Conservation (phyloP, 2,113 vertebrate genomes). For the Hypocryptadius cinnamomeus region DNA sequence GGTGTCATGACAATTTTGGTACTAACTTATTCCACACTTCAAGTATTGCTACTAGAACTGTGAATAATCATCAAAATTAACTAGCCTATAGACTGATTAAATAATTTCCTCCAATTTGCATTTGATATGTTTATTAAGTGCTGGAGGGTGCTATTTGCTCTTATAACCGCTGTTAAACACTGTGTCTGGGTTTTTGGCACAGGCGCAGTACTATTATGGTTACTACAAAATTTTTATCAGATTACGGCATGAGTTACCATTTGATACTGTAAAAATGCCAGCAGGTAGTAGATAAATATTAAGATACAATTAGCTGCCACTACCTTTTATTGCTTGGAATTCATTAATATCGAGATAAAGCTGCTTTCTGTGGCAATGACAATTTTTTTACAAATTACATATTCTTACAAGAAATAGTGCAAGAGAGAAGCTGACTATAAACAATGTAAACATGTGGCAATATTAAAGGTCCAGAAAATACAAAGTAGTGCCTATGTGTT, state of each 20-base stretch:
- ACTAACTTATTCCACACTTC: neutral
- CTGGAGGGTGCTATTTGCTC: slow-evolving; percentile 32
- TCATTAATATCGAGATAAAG: neutral
- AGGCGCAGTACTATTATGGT: slow-evolving; percentile 1
- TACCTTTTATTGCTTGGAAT: neutral
- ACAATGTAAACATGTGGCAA: neutral
- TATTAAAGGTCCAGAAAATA: neutral
- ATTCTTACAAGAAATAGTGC: neutral
- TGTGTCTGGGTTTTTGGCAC: slow-evolving; percentile 29
- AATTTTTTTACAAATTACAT: neutral
- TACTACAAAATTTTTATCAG: slow-evolving; percentile 43
- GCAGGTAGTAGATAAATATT: slow-evolving; percentile 19
- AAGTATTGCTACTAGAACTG: slow-evolving; percentile 1
- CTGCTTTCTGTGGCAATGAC: neutral
- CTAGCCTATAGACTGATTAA: slow-evolving; percentile 44
- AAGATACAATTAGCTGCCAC: neutral
- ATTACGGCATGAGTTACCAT: neutral
- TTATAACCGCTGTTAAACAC: slow-evolving; percentile 13
- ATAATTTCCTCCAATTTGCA: slow-evolving; percentile 53
- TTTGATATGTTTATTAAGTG: slow-evolving; percentile 46
- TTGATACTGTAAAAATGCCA: slow-evolving; percentile 29
- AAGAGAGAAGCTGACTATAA: neutral
- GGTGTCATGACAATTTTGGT: neutral
- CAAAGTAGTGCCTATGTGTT: neutral
- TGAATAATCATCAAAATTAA: slow-evolving; percentile 46